Base-by-base conservation (phyloP, 1,140 invertebrate species). In the Nomia melanderi region DNA sequence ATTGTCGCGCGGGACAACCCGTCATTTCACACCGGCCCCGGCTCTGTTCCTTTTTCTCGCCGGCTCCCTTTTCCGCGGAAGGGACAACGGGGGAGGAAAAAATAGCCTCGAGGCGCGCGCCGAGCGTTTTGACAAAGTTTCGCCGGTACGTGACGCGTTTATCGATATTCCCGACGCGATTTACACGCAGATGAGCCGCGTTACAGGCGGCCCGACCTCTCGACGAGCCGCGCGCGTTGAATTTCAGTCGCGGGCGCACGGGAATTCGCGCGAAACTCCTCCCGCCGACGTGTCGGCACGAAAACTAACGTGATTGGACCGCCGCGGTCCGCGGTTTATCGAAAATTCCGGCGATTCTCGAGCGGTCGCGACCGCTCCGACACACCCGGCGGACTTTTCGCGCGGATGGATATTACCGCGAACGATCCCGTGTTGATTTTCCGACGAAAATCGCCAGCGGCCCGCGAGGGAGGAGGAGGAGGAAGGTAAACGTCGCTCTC, bases 1-100 rank as follows among this genome's bases (percentile, higher is more conserved):
- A 78, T 74, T 65, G 71, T 66, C 72, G 44, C 50, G 20, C 47
- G 36, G 23, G 17, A n/a, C 25, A 59, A 74, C 29, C 50, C 33
- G 23, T 7, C 59, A 25, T 69, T 66, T 54, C 25, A 29, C 5
- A 14, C 1, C 20, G 9, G 29, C 4, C 29, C 31, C 57, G 20
- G 53, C 11, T n/a, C n/a, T 3, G 53, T 27, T 11, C 27, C 62
- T 25, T 20, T 11, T 53, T 57, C 57, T n/a, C 1, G 8, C 62
- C 7, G 27, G 56, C 11, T 11, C 11, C 39, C n/a, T 20, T 50
- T 44, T 39, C 14, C n/a, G n/a, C n/a, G 2, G 20, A 44, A 44
- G 41, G 14, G 41, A 44, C 41, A 17, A 44, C 41, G 12, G 25
- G 5, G 11, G 11, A 54, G 12, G 23, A 27, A 54, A 29, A 29